A percentile compares a stretch with the other conserved stretches of the same genome.
phyloP scores from a whole-genome alignment of 2,888 invertebrate genomes.

The Pinctada fucata region DNA sequence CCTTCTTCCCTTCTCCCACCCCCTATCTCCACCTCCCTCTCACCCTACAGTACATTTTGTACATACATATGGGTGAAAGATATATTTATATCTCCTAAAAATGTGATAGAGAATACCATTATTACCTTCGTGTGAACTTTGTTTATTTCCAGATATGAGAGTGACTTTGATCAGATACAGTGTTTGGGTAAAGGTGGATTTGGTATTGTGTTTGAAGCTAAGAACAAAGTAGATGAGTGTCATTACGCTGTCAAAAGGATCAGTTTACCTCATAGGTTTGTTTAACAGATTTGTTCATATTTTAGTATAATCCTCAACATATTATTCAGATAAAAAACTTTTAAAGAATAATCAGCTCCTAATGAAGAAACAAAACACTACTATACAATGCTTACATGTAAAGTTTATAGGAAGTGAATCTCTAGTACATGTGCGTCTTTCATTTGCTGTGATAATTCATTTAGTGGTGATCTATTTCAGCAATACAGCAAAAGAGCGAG shows the following conservation, averaged over 20 bases:
- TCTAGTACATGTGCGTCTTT: background rate
- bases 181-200: slow-evolving; percentile 87
- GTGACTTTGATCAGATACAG: slow-evolving; percentile 83
- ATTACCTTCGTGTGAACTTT: too few relatives aligned
- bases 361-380: background rate
- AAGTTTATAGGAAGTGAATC: background rate
- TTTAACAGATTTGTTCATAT: slow-evolving; percentile 1
- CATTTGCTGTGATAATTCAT: background rate
- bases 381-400: background rate
- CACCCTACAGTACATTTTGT: too few relatives aligned
- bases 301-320: too few relatives aligned
- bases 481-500: slow-evolving; percentile 88
- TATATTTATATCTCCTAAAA: too few relatives aligned
- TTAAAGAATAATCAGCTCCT: background rate
- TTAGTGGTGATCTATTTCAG: slow-evolving; percentile 78
- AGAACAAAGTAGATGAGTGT: slow-evolving; percentile 94
- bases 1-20: too few relatives aligned
- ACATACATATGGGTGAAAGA: too few relatives aligned
- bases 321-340: background rate
- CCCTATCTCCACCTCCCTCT: too few relatives aligned
- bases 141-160: slow-evolving; percentile 82
- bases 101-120: too few relatives aligned
- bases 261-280: slow-evolving; percentile 83
- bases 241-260: slow-evolving; percentile 97
- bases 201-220: slow-evolving; percentile 96